phyloP scores from a whole-genome alignment of 2,113 vertebrate genomes.

The Numida meleagris region DNA sequence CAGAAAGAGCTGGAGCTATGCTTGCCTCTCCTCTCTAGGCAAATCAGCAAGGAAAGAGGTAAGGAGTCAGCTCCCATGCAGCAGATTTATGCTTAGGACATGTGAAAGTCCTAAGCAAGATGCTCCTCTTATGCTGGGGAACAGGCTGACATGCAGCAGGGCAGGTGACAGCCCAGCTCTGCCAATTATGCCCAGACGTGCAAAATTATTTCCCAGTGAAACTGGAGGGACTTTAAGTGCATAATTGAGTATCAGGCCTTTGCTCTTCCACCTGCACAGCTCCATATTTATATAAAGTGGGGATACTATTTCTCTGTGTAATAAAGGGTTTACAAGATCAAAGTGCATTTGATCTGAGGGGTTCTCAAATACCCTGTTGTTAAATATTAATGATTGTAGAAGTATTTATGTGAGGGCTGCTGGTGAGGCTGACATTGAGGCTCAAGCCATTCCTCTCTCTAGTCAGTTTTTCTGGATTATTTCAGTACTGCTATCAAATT shows the following conservation, averaged over 20 bases:
- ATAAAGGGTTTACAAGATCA: neutral
- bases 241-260: neutral
- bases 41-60: neutral
- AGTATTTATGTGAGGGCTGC: neutral
- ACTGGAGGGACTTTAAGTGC: neutral
- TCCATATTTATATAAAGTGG: neutral
- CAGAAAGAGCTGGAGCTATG: neutral
- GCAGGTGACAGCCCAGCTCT: neutral
- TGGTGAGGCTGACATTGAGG: neutral
- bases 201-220: neutral
- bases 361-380: neutral
- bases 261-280: neutral
- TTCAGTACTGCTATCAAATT: neutral
- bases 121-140: neutral
- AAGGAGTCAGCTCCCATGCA: neutral
- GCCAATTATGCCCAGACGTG: accelerated
- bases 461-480: neutral
- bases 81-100: neutral
- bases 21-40: neutral
- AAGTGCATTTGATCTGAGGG: neutral
- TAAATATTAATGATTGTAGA: neutral
- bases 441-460: neutral
- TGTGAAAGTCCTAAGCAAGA: neutral
- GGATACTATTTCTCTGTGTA: neutral
- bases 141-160: neutral